A percentile compares a stretch with the other conserved stretches of the same genome.
Conservation (phyloP, 2,113 vertebrate species). For the Henicopernis longicauda region DNA sequence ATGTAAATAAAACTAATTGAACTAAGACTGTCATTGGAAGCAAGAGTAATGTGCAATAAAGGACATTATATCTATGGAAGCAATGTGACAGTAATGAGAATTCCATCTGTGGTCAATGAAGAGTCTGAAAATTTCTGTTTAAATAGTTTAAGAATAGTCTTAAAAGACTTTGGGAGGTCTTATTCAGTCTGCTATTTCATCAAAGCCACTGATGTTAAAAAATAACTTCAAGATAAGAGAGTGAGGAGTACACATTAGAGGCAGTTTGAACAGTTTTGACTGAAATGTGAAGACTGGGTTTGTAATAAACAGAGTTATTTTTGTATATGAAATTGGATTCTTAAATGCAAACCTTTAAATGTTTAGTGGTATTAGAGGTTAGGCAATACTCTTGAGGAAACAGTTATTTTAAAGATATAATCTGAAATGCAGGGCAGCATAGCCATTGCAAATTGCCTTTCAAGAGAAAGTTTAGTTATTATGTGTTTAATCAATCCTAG, state of each 20-base stretch:
- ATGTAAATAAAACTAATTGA: background rate
- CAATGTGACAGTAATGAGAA: background rate
- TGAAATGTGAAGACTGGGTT: background rate
- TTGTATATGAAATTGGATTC: background rate
- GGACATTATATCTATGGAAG: background rate
- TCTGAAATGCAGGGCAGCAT: slow-evolving; percentile 49
- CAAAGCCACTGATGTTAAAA: background rate
- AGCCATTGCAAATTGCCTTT: slow-evolving; percentile 56
- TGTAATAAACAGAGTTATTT: background rate
- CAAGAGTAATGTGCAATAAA: background rate
- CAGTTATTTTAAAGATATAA: slow-evolving; percentile 39
- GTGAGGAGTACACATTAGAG: background rate
- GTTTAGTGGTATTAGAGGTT: background rate
- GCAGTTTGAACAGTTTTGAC: background rate
- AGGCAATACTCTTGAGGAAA: slow-evolving; percentile 47
- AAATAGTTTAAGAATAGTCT: background rate
- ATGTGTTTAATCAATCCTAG: slow-evolving; percentile 62
- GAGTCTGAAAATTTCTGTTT: background rate
- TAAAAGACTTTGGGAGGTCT: background rate
- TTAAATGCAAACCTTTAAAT: slow-evolving; percentile 2
- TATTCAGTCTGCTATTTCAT: background rate
- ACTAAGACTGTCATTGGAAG: background rate
- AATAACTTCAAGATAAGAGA: background rate
- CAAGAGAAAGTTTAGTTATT: slow-evolving; percentile 42
- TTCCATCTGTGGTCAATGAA: background rate